Conservation (phyloP, 1,140 invertebrate species). For the Battus philenor region DNA sequence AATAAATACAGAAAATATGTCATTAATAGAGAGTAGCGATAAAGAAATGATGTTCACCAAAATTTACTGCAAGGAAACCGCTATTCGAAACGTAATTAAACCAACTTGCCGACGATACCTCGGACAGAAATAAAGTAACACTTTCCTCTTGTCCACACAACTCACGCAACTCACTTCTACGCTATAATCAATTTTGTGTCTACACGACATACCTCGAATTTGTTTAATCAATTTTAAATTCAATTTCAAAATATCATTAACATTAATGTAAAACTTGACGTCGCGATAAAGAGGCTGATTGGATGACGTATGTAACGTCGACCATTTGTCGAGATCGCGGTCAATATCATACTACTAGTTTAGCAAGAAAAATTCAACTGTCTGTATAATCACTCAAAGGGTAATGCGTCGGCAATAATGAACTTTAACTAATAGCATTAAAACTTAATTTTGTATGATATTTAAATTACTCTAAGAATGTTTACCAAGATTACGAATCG, state of each 20-base stretch:
- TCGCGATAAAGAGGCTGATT: constrained; percentile 3
- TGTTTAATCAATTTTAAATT: not conserved
- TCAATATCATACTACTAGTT: constrained; percentile 36
- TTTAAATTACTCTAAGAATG: too few relatives aligned
- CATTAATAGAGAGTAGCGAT: too few relatives aligned
- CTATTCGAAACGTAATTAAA: too few relatives aligned
- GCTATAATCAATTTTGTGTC: not conserved
- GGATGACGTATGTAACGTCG: constrained; percentile 16
- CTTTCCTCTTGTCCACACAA: not conserved
- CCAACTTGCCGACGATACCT: not conserved
- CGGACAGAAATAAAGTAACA: not conserved
- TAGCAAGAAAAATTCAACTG: constrained; percentile 10
- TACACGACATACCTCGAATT: not conserved
- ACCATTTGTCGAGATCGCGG: constrained; percentile 13
- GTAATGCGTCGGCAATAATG: constrained; percentile 1
- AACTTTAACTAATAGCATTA: not conserved
- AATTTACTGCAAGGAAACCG: too few relatives aligned
- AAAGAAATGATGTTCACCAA: too few relatives aligned
- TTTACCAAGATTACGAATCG: constrained; percentile 1
- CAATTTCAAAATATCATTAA: not conserved
- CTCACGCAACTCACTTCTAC: not conserved
- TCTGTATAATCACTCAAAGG: not conserved
- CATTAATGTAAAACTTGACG: constrained; percentile 3
- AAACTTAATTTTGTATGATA: not conserved
- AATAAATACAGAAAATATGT: too few relatives aligned